These are phyloP conservation scores for Lasioglossum villosulum DNA, from an alignment of 2,888 invertebrate genomes.

Conservation along the genomic window DNA sequence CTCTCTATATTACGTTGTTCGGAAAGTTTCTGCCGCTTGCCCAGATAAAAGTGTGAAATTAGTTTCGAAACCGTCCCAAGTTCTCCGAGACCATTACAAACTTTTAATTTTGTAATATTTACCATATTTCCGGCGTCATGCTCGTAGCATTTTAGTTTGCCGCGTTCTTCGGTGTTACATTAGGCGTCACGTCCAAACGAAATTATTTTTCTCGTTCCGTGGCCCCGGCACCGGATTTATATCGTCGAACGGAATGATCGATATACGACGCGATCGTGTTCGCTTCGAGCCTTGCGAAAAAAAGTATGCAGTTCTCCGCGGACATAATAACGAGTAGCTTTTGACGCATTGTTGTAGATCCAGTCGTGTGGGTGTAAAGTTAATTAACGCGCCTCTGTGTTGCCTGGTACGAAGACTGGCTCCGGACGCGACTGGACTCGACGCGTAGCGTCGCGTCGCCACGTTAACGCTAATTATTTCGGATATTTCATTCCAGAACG, in stretches of 20 bases:
- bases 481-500: constrained; percentile 33
- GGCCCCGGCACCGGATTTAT: not conserved
- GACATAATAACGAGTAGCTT: constrained; percentile 3
- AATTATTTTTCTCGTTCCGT: not conserved
- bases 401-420: not conserved
- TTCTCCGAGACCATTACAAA: constrained; percentile 9
- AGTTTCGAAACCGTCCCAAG: constrained; percentile 37
- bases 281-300: not conserved
- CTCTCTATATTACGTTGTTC: constrained; percentile 36
- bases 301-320: not conserved
- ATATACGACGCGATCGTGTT: not conserved
- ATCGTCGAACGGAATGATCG: not conserved
- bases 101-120: constrained; percentile 31
- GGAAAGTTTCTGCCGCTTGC: constrained; percentile 36
- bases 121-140: constrained; percentile 16
- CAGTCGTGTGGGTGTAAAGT: not conserved
- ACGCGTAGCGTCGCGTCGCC: not conserved
- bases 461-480: constrained; percentile 35
- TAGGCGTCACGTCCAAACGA: not conserved
- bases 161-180: not conserved
- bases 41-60: constrained; percentile 44
- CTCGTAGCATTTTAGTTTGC: not conserved
- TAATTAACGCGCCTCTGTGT: not conserved
- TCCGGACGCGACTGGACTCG: not conserved
- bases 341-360: constrained; percentile 1